Percentiles rank a stretch among this genome's conserved stretches.
These are phyloP conservation scores for Rhizoglyphus robini DNA, from an alignment of 1,140 invertebrate species.

Conservation along the genomic window DNA sequence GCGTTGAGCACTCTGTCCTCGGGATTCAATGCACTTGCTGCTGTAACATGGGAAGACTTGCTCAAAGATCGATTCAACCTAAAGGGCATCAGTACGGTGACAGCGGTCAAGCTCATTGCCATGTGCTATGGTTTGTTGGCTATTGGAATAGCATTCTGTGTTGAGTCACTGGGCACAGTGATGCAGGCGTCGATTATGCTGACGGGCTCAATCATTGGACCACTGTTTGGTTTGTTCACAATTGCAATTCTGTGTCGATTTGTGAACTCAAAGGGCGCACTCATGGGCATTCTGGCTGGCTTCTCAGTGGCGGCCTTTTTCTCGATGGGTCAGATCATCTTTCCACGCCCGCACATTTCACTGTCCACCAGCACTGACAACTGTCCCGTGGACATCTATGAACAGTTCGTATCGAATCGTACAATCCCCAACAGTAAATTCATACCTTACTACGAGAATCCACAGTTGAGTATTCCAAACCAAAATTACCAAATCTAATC, in stretches of 20 bases:
- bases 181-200: constrained; percentile 34
- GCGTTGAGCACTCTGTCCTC: constrained; percentile 26
- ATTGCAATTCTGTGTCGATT: constrained; percentile 60
- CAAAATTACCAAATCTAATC: too few relatives aligned
- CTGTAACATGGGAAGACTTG: constrained; percentile 26
- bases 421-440: background rate
- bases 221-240: constrained; percentile 57
- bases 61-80: constrained; percentile 6
- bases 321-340: constrained; percentile 10
- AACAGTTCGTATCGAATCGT: background rate
- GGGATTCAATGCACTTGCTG: constrained; percentile 24
- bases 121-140: constrained; percentile 19
- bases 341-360: background rate
- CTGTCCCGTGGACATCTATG: constrained; percentile 17
- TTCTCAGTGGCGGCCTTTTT: too few relatives aligned
- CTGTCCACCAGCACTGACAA: constrained; percentile 12
- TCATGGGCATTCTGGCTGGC: constrained; percentile 18
- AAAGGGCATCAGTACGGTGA: background rate
- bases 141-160: constrained; percentile 20
- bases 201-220: constrained; percentile 46
- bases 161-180: constrained; percentile 14
- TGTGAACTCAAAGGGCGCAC: constrained; percentile 43
- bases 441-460: too few relatives aligned
- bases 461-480: too few relatives aligned
- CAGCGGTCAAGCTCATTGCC: background rate